These are phyloP conservation scores for Watsonalla cultraria DNA, from an alignment of 2,888 invertebrate species.

Conservation along the genomic window DNA sequence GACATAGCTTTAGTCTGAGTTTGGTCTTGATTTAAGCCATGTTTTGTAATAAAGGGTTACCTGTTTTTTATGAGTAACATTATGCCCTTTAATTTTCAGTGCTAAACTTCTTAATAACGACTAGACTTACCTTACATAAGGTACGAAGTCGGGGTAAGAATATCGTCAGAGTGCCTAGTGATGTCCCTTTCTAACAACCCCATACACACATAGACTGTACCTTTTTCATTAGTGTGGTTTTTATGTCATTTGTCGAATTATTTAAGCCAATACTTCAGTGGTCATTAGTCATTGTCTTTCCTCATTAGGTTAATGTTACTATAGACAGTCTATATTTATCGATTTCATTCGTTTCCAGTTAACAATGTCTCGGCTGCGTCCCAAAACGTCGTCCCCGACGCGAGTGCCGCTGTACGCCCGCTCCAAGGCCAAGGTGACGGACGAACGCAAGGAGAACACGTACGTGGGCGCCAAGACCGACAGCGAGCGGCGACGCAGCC, in stretches of 20 bases:
- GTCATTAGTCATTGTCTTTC: no score
- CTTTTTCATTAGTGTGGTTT: constrained; percentile 17
- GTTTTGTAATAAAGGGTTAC: neutral
- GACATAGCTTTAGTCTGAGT: no score
- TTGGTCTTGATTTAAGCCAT: no score
- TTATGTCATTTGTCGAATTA: constrained; percentile 6
- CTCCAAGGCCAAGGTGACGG: constrained; percentile 57
- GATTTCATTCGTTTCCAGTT: constrained; percentile 40
- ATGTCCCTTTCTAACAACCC: constrained; percentile 46
- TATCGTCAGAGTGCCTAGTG: constrained; percentile 47
- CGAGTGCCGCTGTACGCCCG: constrained; percentile 59
- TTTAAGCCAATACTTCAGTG: no score
- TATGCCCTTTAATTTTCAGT: constrained; percentile 66
- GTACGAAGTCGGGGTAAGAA: constrained; percentile 53
- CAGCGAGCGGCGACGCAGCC: constrained; percentile 40
- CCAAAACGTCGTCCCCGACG: constrained; percentile 56
- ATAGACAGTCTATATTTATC: neutral
- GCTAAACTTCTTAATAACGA: constrained; percentile 57
- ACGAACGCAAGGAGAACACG: constrained; percentile 71
- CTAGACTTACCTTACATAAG: constrained; percentile 43
- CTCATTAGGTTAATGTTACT: no score
- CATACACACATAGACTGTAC: constrained; percentile 21
- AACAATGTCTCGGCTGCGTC: constrained; percentile 63
- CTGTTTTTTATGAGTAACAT: constrained; percentile 20
- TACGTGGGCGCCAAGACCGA: constrained; percentile 60